A percentile compares a stretch with the other conserved stretches of the same genome.
These are phyloP conservation scores for Apodemus sylvaticus DNA, from an alignment of 2,113 vertebrate genomes.

Conservation along the genomic window DNA sequence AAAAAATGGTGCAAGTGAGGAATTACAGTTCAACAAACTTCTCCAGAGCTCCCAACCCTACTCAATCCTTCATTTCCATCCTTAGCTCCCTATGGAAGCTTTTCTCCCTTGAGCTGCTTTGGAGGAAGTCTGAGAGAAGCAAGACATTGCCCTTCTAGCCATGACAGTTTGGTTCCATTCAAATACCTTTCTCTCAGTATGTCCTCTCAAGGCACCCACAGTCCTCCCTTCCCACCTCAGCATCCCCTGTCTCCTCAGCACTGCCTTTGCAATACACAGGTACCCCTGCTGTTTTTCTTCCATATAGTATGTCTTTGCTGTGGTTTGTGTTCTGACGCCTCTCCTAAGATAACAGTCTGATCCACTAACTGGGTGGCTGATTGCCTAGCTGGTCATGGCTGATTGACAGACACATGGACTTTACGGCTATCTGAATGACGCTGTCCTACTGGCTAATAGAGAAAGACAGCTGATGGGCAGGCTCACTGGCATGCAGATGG, in stretches of 20 bases:
- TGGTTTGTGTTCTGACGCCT: background rate
- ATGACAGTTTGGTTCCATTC: background rate
- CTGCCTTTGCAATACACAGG: background rate
- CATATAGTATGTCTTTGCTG: background rate
- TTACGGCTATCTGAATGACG: slow-evolving; percentile 28
- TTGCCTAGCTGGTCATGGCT: background rate
- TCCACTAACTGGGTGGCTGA: background rate
- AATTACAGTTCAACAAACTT: background rate
- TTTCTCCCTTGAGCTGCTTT: background rate
- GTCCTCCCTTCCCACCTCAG: background rate
- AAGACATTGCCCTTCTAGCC: background rate
- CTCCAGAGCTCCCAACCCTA: background rate
- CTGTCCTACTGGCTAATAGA: slow-evolving; percentile 40
- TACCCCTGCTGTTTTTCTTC: background rate
- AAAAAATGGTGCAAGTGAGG: background rate
- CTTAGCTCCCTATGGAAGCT: background rate
- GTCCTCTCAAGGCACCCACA: background rate
- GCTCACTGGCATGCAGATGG: slow-evolving; percentile 42
- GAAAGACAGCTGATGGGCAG: slow-evolving; percentile 34
- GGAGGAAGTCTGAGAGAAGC: background rate
- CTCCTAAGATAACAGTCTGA: slow-evolving; percentile 43
- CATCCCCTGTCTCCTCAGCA: background rate
- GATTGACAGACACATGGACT: slow-evolving; percentile 15
- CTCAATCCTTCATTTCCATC: background rate
- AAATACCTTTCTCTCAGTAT: background rate